Percentiles rank a stretch among this genome's conserved stretches.
Conservation (phyloP, 2,797 vertebrate genomes). For the Diplodus puntazzo region DNA sequence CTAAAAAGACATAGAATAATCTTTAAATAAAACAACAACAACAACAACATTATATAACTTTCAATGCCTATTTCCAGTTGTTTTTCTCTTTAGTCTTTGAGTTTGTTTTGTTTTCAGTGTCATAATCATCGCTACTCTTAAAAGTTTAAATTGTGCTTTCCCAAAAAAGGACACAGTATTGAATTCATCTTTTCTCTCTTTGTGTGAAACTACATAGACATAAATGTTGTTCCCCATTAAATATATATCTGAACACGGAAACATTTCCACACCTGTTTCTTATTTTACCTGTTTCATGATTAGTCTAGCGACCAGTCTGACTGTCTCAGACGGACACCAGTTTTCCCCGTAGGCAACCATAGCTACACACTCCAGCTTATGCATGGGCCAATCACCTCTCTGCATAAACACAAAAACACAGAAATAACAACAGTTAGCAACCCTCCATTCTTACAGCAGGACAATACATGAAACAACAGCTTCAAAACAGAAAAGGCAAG, state of each 20-base stretch:
- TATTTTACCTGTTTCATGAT: slow-evolving; percentile 93
- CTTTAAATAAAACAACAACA: too few species aligned
- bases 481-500: not conserved
- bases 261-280: not conserved
- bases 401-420: slow-evolving; percentile 61
- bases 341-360: slow-evolving; percentile 94
- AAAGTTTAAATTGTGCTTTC: not conserved
- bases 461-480: not conserved
- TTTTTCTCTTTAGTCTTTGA: not conserved
- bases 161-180: not conserved
- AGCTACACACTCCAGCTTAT: slow-evolving; percentile 95
- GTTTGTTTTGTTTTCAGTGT: not conserved
- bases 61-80: not conserved
- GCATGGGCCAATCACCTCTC: slow-evolving; percentile 97
- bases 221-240: not conserved
- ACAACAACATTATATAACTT: not conserved
- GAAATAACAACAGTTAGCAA: not conserved
- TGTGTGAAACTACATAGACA: not conserved
- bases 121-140: not conserved
- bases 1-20: too few species aligned
- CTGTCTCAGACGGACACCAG: slow-evolving; percentile 97
- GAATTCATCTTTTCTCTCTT: not conserved
- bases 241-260: not conserved
- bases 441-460: not conserved
- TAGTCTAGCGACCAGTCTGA: slow-evolving; percentile 94